These are phyloP conservation scores for Dynastes tityus DNA, from an alignment of 2,888 invertebrate species.

Conservation along the genomic window DNA sequence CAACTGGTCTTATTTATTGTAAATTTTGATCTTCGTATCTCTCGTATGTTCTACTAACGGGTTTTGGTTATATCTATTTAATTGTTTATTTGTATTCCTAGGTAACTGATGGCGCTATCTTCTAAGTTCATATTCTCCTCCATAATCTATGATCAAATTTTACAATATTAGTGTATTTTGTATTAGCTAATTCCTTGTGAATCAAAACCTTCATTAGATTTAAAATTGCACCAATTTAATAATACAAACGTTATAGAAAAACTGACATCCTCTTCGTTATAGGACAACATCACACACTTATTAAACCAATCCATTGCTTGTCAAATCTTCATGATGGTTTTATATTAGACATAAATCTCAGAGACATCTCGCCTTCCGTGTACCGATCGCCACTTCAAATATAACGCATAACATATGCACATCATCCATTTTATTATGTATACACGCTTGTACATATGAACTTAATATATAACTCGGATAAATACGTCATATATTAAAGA, in stretches of 20 bases:
- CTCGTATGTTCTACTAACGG: too few species aligned
- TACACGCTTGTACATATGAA: constrained; percentile 12
- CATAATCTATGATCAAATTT: too few species aligned
- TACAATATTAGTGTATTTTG: too few species aligned
- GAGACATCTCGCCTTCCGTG: constrained; percentile 25
- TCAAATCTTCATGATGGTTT: constrained; percentile 34
- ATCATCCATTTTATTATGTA: constrained; percentile 35
- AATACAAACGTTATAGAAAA: background rate
- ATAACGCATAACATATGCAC: constrained; percentile 30
- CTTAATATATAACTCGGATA: constrained; percentile 24
- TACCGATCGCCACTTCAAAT: constrained; percentile 27
- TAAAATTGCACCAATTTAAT: background rate
- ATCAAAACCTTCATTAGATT: too few species aligned
- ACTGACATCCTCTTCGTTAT: background rate
- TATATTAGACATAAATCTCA: constrained; percentile 30
- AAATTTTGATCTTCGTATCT: too few species aligned
- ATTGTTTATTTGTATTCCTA: too few species aligned
- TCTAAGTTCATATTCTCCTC: too few species aligned
- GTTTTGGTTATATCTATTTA: too few species aligned
- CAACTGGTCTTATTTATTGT: too few species aligned
- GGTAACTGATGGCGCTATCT: too few species aligned
- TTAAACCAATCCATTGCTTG: constrained; percentile 34
- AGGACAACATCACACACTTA: constrained; percentile 1
- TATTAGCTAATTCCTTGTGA: too few species aligned
- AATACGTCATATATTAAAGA: constrained; percentile 22